Evolutionary conservation across 2,113 vertebrate species (phyloP), one percentile per base, ranked within the genome.

Genomic region (Coturnix japonica): DNA sequence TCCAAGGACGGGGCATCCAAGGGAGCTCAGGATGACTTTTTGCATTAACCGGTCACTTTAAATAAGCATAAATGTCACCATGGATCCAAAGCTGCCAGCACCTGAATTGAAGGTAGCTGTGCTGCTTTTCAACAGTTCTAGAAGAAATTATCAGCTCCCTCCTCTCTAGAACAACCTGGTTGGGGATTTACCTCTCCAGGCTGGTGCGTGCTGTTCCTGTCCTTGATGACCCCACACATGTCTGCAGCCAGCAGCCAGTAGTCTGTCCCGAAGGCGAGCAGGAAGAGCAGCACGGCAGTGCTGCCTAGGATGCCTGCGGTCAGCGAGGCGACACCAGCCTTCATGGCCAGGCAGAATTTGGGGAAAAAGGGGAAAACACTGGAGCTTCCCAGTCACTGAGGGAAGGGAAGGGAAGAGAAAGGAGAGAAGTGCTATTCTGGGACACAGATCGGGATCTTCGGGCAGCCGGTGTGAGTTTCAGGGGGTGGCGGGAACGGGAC

Each of bases 171-270:
- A 49, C 87, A 41, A 25, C 1, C 54, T 8, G 37, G 6, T 31
- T 47, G 16, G 31, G 81, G 19, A 35, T 43, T 97, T 96, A 97
- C 97, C 97, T 88, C 67, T 12, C 37, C 2, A 0, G 15, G 11
- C 59, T 41, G 75, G 89, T 85, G 77, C 3, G 93, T 96, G 81
- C 33, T 69, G 28, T 94, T 97, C 22, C 39, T 80, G n/a, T 2
- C 33, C 64, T 83, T 16, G 0, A 91, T 73, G 82, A 60, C 12
- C 13, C 95, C 96, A 7, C 98, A 99, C 82, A 97, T 93, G 67
- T 99, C 98, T 0, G 96, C 98, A 39, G 98, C 98, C 37, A 99
- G 95, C 4, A 99, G 97, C 98, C 98, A 98, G 90, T 99, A 99
- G 88, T 99, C 98, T 2, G 98, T 98, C 37, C 97, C 97, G 2